Conservation (phyloP, 1,140 invertebrate genomes). For the Mycetomoellerius zeteki region DNA sequence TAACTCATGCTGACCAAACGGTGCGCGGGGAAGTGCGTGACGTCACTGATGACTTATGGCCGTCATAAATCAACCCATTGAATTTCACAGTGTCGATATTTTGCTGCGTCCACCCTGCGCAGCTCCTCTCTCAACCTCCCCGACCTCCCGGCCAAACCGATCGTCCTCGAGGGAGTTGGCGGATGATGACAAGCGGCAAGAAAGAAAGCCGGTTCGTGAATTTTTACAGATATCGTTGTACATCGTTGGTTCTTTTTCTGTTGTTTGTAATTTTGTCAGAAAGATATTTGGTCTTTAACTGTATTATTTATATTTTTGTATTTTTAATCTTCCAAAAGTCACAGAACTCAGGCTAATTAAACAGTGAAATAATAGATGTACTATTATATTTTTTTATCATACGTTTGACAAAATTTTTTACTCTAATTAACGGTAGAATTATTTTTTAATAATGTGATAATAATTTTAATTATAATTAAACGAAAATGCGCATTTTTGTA, state of each 20-base stretch:
- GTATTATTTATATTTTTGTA: neutral
- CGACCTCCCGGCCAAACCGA: slow-evolving; percentile 39
- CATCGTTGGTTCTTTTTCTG: neutral
- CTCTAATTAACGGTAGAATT: neutral
- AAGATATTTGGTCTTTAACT: neutral
- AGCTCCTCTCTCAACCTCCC: neutral
- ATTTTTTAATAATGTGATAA: neutral
- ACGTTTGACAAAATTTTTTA: neutral
- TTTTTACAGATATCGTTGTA: slow-evolving; percentile 22
- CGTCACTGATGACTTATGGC: slow-evolving; percentile 79
- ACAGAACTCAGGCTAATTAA: neutral
- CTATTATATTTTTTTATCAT: neutral
- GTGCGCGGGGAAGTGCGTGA: slow-evolving; percentile 67
- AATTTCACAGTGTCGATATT: slow-evolving; percentile 81
- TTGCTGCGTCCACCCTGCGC: slow-evolving; percentile 51
- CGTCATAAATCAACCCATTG: slow-evolving; percentile 80
- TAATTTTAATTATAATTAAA: slow-evolving; percentile 13
- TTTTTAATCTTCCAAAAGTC: neutral
- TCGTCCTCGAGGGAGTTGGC: slow-evolving; percentile 42
- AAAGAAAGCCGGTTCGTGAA: slow-evolving; percentile 30
- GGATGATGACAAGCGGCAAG: slow-evolving; percentile 7
- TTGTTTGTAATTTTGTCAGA: neutral
- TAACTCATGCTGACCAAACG: slow-evolving; percentile 58
- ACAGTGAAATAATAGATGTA: neutral
- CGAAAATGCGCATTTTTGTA: slow-evolving; percentile 1